Evolutionary conservation across 2,888 invertebrate genomes (phyloP).

Genomic region (Leptinotarsa rubiginosa): DNA sequence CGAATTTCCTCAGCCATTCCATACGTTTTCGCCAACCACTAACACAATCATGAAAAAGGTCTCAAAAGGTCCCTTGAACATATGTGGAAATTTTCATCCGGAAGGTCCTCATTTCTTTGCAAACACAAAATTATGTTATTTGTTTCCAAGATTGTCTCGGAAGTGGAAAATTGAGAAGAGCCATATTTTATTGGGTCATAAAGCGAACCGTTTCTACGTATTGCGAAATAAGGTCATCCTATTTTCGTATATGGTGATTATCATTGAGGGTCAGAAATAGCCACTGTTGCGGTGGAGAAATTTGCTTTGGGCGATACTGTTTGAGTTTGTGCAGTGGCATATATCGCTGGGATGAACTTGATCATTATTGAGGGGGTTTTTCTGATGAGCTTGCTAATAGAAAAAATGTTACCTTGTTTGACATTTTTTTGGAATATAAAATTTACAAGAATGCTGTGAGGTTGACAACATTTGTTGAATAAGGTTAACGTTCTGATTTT

Average conservation of each 20-base stretch:
- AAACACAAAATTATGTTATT: constrained; percentile 14
- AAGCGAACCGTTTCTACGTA: constrained; percentile 27
- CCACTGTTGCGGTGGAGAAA: constrained; percentile 29
- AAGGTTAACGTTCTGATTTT: too few relatives aligned
- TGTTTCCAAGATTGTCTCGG: background rate
- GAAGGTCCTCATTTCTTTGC: background rate
- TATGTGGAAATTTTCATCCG: background rate
- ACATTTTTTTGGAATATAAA: too few relatives aligned
- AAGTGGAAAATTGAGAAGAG: constrained; percentile 21
- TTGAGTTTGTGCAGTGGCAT: background rate
- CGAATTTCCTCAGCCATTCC: background rate
- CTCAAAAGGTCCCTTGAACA: background rate
- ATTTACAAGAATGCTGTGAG: too few relatives aligned
- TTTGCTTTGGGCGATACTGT: constrained; percentile 12
- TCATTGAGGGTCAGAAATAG: constrained; percentile 43
- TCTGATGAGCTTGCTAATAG: too few relatives aligned
- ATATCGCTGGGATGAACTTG: background rate
- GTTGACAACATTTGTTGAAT: too few relatives aligned
- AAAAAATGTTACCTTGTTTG: too few relatives aligned
- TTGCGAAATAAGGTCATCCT: constrained; percentile 41
- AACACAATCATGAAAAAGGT: too few relatives aligned
- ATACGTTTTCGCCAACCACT: too few relatives aligned
- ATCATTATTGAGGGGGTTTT: too few relatives aligned
- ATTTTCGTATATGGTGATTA: constrained; percentile 48
- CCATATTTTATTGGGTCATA: constrained; percentile 9